Evolutionary conservation across 92 coral and sea anemone species (phyloP).

Genomic region (Parazoanthus darwini): DNA sequence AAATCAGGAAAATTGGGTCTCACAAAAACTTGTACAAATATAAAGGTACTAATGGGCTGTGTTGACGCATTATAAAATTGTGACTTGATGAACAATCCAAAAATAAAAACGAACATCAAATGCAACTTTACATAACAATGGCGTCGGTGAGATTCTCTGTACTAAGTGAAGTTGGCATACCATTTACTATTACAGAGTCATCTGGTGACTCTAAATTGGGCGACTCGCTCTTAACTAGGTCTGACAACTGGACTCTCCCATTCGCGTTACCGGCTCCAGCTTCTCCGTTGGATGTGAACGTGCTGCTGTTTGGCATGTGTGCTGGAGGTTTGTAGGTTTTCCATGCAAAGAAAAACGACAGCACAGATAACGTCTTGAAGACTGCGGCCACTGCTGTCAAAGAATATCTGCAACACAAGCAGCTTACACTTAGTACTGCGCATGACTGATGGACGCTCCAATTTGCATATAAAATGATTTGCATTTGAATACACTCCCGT

Average conservation of each 20-base stretch:
- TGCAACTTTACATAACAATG: conserved; percentile 18
- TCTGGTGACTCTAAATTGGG: conserved; percentile 8
- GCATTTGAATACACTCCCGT: too few species aligned
- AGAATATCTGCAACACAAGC: conserved; percentile 50
- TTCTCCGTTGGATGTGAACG: conserved; percentile 3
- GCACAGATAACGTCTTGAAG: conserved; percentile 69
- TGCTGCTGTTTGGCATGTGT: conserved; percentile 11
- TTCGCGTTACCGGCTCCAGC: neutral
- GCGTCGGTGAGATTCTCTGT: conserved; percentile 7
- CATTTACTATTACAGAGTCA: neutral
- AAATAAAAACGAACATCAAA: too few species aligned
- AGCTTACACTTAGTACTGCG: neutral
- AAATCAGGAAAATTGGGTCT: too few species aligned
- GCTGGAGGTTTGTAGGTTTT: conserved; percentile 69
- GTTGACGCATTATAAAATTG: too few species aligned
- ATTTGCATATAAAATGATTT: too few species aligned
- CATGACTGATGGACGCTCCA: too few species aligned
- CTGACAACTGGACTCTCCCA: neutral
- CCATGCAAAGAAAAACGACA: conserved; percentile 86
- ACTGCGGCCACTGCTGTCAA: conserved; percentile 67
- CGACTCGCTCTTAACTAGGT: neutral
- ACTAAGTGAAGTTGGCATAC: conserved; percentile 29
- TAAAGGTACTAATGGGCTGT: too few species aligned
- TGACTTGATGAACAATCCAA: neutral
- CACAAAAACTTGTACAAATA: too few species aligned